Evolutionary conservation across 1,140 invertebrate species (phyloP), one percentile per base, ranked within the genome.

Genomic region (Hyles euphorbiae): DNA sequence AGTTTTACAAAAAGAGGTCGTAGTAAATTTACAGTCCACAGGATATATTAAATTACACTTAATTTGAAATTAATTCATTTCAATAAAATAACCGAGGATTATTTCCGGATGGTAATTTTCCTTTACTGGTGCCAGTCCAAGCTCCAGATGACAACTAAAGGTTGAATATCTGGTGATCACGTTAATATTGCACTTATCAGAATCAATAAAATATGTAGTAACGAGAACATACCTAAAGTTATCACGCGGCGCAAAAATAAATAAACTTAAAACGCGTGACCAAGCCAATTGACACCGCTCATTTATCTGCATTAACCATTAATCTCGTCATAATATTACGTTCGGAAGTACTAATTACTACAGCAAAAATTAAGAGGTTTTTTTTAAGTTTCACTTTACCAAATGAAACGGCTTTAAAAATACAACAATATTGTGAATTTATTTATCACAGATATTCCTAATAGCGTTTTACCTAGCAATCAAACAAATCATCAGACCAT

Each of bases 81-180:
- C 36, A 40, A 8, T 5, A 40, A 40, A 40, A 8, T 40, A 8
- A 5, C 36, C 5, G 4, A 40, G 36, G 36, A 34, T 52, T 50
- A 34, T 33, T 52, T 34, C 32, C 9, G 5, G 12, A 1, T 4
- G 3, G 10, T 44, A 12, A 12, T 43, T 44, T 10, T 44, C 12
- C 3, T 54, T 9, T 3, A 44, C 11, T 64, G 47, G 53, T 78
- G 73, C 75, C 74, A 76, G 61, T n/a, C 46, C 60, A 72, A 78
- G 73, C 70, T 83, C 74, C 72, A 60, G 72, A 74, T 72, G 75
- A 78, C 72, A 71, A 87, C 81, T 87, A 73, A 73, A 80, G 79
- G 73, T 73, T 69, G 67, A 32, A 52, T 6, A n/a, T 36, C 34
- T 33, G 50, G 61, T 56, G 59, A 10, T 34, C 34, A 69, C 56